These are phyloP conservation scores for Acanthisitta chloris DNA, from an alignment of 2,113 vertebrate species.

Conservation along the genomic window DNA sequence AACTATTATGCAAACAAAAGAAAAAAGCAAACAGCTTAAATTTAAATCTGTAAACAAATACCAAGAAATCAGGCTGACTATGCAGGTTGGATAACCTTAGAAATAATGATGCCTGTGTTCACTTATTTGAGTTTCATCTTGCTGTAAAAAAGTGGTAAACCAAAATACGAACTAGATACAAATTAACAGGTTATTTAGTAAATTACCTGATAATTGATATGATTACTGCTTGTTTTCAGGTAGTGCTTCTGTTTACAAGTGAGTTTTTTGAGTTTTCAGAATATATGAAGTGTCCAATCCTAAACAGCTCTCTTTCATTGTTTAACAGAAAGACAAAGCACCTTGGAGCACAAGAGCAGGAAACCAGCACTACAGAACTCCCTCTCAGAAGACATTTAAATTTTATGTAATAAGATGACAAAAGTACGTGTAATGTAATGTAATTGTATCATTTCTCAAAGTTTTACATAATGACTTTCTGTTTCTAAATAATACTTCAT, in stretches of 20 bases:
- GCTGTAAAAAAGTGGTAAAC: background rate
- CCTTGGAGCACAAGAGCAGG: background rate
- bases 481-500: slow-evolving; percentile 44
- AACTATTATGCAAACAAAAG: background rate
- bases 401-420: slow-evolving; percentile 37
- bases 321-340: background rate
- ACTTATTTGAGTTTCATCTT: background rate
- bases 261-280: background rate
- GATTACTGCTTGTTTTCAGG: background rate
- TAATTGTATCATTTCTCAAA: slow-evolving; percentile 51
- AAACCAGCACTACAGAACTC: background rate
- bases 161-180: background rate
- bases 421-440: slow-evolving; percentile 13
- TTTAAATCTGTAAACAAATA: background rate
- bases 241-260: background rate
- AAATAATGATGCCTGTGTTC: background rate
- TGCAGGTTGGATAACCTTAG: background rate
- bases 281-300: background rate
- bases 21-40: background rate
- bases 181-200: background rate
- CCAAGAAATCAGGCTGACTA: background rate
- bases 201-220: background rate
- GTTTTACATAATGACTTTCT: slow-evolving; percentile 52
- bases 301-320: background rate
- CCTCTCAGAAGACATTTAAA: background rate